These are phyloP conservation scores for Phaonia tiefii DNA, from an alignment of 2,888 invertebrate genomes.

Conservation along the genomic window DNA sequence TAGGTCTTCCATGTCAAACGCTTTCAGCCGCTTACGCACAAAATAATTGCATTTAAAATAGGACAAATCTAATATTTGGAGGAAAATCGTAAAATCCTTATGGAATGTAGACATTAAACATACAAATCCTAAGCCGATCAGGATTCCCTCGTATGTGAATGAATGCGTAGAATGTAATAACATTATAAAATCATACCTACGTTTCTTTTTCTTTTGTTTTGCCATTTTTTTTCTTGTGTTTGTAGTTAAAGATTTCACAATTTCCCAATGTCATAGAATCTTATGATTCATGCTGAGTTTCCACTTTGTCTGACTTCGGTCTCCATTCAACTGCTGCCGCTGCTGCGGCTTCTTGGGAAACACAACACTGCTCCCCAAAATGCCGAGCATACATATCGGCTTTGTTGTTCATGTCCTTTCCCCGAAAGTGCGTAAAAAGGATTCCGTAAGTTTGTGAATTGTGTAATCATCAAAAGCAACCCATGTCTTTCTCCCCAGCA, in stretches of 20 bases:
- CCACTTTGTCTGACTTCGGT: slow-evolving; percentile 8
- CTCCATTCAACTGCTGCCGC: slow-evolving; percentile 12
- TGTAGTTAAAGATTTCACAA: background rate
- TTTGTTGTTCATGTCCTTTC: background rate
- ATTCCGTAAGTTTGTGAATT: slow-evolving; percentile 6
- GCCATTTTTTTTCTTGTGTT: slow-evolving; percentile 21
- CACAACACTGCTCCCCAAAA: slow-evolving; percentile 16
- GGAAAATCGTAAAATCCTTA: too few relatives aligned
- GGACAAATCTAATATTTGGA: too few relatives aligned
- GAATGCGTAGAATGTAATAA: slow-evolving; percentile 41
- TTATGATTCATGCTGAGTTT: slow-evolving; percentile 47
- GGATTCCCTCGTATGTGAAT: slow-evolving; percentile 7
- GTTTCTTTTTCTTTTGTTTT: slow-evolving; percentile 11
- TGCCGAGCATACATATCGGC: background rate
- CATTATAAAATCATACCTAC: slow-evolving; percentile 55
- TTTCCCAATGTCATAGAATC: background rate
- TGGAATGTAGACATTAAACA: too few relatives aligned
- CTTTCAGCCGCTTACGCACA: too few relatives aligned
- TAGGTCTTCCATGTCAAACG: too few relatives aligned
- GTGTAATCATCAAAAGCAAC: slow-evolving; percentile 5
- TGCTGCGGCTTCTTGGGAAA: background rate
- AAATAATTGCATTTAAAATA: too few relatives aligned
- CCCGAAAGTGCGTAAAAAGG: background rate
- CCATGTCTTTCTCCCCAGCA: background rate
- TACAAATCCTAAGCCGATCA: too few relatives aligned